These are phyloP conservation scores for Lepidurus arcticus DNA, from an alignment of 1,140 invertebrate species.

Conservation along the genomic window DNA sequence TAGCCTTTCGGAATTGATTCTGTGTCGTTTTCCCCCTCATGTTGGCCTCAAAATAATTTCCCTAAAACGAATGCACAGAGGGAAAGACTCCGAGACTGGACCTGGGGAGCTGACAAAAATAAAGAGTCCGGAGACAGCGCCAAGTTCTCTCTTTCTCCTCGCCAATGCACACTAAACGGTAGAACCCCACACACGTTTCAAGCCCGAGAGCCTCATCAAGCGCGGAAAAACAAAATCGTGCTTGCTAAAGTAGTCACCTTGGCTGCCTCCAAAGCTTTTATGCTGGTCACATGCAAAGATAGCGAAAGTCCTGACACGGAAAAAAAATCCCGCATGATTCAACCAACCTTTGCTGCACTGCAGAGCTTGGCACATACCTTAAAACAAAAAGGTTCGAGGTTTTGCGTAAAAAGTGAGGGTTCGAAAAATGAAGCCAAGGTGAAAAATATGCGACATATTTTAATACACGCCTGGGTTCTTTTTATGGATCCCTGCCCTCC, in stretches of 20 bases:
- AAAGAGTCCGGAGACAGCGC: not conserved
- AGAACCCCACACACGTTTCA: not conserved
- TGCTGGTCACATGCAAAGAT: no score
- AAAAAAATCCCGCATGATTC: no score
- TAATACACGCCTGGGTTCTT: no score
- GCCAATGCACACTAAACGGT: not conserved
- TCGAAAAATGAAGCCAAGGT: not conserved
- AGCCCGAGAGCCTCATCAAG: not conserved
- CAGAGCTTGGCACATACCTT: no score
- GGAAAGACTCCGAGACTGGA: not conserved
- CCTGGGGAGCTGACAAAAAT: conserved; percentile 9
- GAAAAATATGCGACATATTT: not conserved
- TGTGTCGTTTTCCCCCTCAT: not conserved
- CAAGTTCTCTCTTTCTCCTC: not conserved
- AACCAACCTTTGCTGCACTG: no score
- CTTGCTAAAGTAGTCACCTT: no score
- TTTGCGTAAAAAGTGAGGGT: not conserved
- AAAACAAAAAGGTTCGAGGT: not conserved
- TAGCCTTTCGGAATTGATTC: conserved; percentile 8
- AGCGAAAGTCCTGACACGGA: no score
- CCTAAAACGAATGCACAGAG: no score
- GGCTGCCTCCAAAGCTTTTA: no score
- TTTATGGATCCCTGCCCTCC: not conserved
- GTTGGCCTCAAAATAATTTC: no score
- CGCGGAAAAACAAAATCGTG: not conserved